A percentile compares a stretch with the other conserved stretches of the same genome.
These are phyloP conservation scores for Drosophila rubida DNA, from an alignment of 2,888 invertebrate genomes.

Conservation along the genomic window DNA sequence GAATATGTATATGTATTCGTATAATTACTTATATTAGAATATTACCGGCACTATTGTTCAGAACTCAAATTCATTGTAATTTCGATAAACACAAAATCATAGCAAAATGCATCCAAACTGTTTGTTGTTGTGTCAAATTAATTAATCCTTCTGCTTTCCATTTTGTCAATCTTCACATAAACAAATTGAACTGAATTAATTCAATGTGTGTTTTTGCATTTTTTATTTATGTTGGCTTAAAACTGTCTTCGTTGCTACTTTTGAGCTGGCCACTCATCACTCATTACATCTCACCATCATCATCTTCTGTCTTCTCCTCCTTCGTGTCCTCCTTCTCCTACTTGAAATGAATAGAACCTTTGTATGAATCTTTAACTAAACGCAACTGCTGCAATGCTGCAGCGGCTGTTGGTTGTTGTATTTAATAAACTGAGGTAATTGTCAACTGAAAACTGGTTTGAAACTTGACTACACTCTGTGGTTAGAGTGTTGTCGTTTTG, in stretches of 20 bases:
- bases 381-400: constrained; percentile 24
- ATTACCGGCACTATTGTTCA: constrained; percentile 85
- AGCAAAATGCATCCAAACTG: constrained; percentile 47
- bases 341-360: constrained; percentile 69
- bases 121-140: constrained; percentile 52
- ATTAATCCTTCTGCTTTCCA: not conserved
- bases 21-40: constrained; percentile 76
- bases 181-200: constrained; percentile 10
- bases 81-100: constrained; percentile 42
- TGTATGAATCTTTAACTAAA: constrained; percentile 76
- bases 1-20: constrained; percentile 50
- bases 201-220: constrained; percentile 10
- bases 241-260: constrained; percentile 45
- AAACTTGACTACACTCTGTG: constrained; percentile 56
- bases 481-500: constrained; percentile 46
- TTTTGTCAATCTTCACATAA: not conserved
- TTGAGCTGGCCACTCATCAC: constrained; percentile 10
- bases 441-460: constrained; percentile 71
- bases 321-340: constrained; percentile 13
- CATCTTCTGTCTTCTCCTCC: constrained; percentile 2
- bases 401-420: constrained; percentile 56
- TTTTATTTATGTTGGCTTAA: constrained; percentile 33
- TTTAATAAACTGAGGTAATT: constrained; percentile 57
- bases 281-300: not conserved
- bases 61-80: constrained; percentile 71